Conservation (phyloP, 1,140 invertebrate species). For the Maconellicoccus hirsutus region DNA sequence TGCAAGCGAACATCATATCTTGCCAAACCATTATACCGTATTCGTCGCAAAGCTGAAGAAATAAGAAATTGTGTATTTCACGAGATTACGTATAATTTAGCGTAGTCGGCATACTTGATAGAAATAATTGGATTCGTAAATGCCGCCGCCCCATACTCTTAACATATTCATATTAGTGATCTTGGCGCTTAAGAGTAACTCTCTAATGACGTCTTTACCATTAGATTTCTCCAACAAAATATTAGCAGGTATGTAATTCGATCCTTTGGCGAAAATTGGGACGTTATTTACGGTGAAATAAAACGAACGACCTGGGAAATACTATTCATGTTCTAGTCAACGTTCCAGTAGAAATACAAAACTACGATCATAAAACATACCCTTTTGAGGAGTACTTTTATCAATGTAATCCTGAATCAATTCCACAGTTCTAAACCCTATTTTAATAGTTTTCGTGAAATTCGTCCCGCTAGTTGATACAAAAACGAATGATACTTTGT, state of each 20-base stretch:
- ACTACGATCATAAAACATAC: slow-evolving; percentile 18
- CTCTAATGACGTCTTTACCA: slow-evolving; percentile 34
- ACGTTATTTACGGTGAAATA: slow-evolving; percentile 79
- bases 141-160: slow-evolving; percentile 93
- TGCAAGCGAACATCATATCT: slow-evolving; percentile 96
- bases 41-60: slow-evolving; percentile 50
- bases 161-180: slow-evolving; percentile 86
- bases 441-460: slow-evolving; percentile 35
- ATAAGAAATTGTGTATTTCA: background rate
- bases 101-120: slow-evolving; percentile 49
- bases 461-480: slow-evolving; percentile 37
- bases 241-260: slow-evolving; percentile 88
- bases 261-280: slow-evolving; percentile 90
- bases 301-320: slow-evolving; percentile 58
- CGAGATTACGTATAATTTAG: background rate
- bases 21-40: slow-evolving; percentile 79
- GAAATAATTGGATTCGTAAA: slow-evolving; percentile 87
- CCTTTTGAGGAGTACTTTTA: slow-evolving; percentile 25
- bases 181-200: slow-evolving; percentile 57
- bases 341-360: background rate
- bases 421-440: slow-evolving; percentile 82
- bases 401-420: slow-evolving; percentile 52
- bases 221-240: slow-evolving; percentile 66
- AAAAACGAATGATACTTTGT: slow-evolving; percentile 42
- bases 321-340: slow-evolving; percentile 12